Evolutionary conservation across 1,140 invertebrate genomes (phyloP).

Genomic region (Camponotus vicinus): DNA sequence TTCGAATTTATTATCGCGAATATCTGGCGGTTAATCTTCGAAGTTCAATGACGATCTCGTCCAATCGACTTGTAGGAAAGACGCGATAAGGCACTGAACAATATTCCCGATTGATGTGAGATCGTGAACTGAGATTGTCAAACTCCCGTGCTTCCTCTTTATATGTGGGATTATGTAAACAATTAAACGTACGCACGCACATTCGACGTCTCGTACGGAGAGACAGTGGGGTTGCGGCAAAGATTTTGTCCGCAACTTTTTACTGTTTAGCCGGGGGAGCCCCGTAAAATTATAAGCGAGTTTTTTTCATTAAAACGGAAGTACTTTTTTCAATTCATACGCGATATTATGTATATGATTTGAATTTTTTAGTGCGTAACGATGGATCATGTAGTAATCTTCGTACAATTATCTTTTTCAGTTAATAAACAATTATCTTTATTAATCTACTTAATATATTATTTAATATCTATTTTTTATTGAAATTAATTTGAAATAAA

Average conservation of each 20-base stretch:
- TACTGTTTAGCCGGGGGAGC: constrained; percentile 2
- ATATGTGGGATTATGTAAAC: constrained; percentile 85
- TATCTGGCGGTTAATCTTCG: constrained; percentile 7
- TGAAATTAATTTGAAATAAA: not conserved
- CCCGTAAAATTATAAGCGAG: constrained; percentile 2
- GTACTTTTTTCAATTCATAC: not conserved
- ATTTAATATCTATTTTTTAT: not conserved
- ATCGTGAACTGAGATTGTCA: constrained; percentile 84
- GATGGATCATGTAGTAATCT: not conserved
- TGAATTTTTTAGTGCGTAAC: not conserved
- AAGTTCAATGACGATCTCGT: not conserved
- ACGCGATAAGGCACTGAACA: constrained; percentile 1
- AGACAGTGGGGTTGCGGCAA: constrained; percentile 70
- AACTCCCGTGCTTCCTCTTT: constrained; percentile 83
- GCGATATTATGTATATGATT: not conserved
- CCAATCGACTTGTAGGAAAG: not conserved
- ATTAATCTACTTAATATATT: too few relatives aligned
- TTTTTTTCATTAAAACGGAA: constrained; percentile 10
- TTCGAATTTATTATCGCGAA: constrained; percentile 27
- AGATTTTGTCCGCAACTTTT: constrained; percentile 79
- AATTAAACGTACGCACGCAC: constrained; percentile 80
- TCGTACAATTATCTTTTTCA: not conserved
- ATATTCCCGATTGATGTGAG: constrained; percentile 68
- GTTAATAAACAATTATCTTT: not conserved
- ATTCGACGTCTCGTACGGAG: constrained; percentile 78